A percentile compares a stretch with the other conserved stretches of the same genome.
phyloP scores from a whole-genome alignment of 2,797 vertebrate species.

The Vespertilio murinus region DNA sequence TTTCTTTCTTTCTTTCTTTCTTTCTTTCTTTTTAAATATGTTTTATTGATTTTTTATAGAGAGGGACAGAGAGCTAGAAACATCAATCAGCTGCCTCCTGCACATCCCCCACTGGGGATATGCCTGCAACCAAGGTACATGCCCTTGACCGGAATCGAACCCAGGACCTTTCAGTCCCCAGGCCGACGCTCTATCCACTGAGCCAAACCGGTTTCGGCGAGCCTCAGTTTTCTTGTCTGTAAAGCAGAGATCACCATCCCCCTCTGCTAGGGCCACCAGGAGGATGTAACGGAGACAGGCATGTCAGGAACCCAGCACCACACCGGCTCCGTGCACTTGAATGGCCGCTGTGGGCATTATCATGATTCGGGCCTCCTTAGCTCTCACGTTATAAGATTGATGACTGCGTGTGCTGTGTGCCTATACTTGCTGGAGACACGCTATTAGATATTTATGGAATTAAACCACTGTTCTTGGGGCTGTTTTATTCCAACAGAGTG shows the following conservation, averaged over 20 bases:
- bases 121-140: no score
- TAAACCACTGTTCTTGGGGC: background rate
- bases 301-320: background rate
- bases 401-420: background rate
- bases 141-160: no score
- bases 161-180: no score
- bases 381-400: no score
- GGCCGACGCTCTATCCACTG: no score
- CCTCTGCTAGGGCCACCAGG: background rate
- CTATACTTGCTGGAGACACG: rapidly evolving
- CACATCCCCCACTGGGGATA: no score
- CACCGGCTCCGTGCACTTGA: background rate
- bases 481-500: background rate
- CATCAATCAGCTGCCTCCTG: no score
- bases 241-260: background rate
- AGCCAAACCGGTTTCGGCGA: no score
- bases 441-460: background rate
- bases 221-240: background rate
- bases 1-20: no score
- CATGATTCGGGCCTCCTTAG: background rate
- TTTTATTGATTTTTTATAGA: no score
- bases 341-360: background rate
- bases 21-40: no score
- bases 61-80: no score
- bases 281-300: background rate